These are phyloP conservation scores for Clinocottus analis DNA, from an alignment of 2,113 vertebrate genomes.

Conservation along the genomic window DNA sequence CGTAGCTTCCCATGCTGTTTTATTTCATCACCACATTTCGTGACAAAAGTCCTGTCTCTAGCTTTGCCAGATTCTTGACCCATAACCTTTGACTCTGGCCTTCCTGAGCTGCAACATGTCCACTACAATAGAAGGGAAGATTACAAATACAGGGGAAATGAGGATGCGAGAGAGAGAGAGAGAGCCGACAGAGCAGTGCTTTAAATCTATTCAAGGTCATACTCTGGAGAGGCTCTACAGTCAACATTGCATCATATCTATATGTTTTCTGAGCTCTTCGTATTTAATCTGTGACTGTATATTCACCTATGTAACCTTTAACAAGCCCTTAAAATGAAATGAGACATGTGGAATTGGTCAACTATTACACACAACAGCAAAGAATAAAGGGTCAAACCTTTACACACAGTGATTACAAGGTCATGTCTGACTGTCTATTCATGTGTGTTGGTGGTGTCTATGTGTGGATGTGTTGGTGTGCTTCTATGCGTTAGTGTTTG, in stretches of 20 bases:
- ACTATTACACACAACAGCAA: conserved; percentile 36
- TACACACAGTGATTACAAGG: conserved; percentile 61
- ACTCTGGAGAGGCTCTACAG: conserved; percentile 30
- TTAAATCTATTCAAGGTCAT: conserved; percentile 66
- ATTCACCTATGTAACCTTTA: conserved; percentile 63
- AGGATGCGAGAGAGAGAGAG: conserved; percentile 12
- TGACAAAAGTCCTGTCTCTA: conserved; percentile 12
- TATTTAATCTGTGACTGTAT: conserved; percentile 57
- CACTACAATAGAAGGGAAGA: conserved; percentile 31
- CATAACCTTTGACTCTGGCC: conserved; percentile 35
- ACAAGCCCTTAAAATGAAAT: conserved; percentile 67
- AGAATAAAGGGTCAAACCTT: conserved; percentile 62
- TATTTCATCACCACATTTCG: conserved; percentile 11
- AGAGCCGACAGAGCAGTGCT: conserved; percentile 1
- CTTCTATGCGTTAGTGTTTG: conserved; percentile 23
- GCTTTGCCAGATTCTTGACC: conserved; percentile 24
- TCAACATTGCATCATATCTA: conserved; percentile 55
- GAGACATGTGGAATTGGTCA: conserved; percentile 51
- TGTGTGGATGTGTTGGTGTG: conserved; percentile 37
- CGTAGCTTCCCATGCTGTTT: neutral
- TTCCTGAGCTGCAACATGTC: conserved; percentile 50
- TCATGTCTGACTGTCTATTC: conserved; percentile 32
- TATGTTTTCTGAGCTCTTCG: conserved; percentile 36
- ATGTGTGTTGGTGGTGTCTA: conserved; percentile 25
- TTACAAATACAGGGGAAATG: conserved; percentile 59